Evolutionary conservation across 2,113 vertebrate genomes (phyloP), one percentile per base, ranked within the genome.

Genomic region (Brachionichthys hirsutus): DNA sequence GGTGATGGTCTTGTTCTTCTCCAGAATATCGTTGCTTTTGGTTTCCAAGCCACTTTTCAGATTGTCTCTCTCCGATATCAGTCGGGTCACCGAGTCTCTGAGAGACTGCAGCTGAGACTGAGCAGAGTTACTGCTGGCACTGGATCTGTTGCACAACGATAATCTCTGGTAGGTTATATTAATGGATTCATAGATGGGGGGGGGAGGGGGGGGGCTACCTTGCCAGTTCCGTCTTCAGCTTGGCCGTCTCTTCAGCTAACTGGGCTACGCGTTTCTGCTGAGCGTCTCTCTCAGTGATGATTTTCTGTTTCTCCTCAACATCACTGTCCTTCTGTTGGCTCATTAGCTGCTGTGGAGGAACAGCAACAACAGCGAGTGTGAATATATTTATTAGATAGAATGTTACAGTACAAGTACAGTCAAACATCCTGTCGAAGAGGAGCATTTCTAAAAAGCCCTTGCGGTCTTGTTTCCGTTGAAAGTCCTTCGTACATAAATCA

Each of bases 301-400:
- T 73, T 42, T 95, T 97, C 59, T 95, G 93, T 70, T 91, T 94
- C 78, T 99, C 97, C 77, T 99, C 96, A 0, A 91, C 86, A 61
- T 98, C 94, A 0, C 94, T 91, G 41, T 97, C 94, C 86, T 97
- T 99, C 83, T 98, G 95, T 62, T 98, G 97, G 74, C 85, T 97
- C 48, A 95, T 20, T 69, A 98, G 87, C 65, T 96, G 93, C 97
- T 99, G 78, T 19, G 85, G 83, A 12, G 16, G 6, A 4, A 73
- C 6, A 58, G 19, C 24, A 30, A 30, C 24, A 30, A 30, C 24
- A 30, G 24, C 8, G 5, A 30, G n/a, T n/a, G n/a, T n/a, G n/a
- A n/a, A n/a, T n/a, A n/a, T n/a, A n/a, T n/a, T n/a, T n/a, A n/a
- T n/a, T n/a, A n/a, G n/a, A n/a, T n/a, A n/a, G n/a, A n/a, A n/a